phyloP scores from a whole-genome alignment of 2,113 vertebrate genomes.

The Malurus melanocephalus region DNA sequence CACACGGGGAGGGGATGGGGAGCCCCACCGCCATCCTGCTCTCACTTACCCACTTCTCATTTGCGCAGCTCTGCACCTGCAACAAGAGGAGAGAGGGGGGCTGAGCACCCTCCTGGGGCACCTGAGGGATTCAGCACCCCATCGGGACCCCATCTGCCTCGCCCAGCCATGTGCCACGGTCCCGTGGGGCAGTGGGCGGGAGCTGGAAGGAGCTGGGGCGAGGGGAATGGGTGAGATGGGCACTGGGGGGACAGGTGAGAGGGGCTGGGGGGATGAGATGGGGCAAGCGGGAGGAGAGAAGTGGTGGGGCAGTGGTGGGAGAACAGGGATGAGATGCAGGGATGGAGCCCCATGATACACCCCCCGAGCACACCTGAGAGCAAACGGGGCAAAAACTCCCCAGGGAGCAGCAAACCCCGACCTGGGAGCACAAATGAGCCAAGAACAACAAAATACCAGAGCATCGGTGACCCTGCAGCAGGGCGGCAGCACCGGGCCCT shows the following conservation, averaged over 20 bases:
- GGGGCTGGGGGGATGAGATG: not conserved
- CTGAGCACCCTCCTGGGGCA: not conserved
- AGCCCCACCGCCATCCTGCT: not conserved
- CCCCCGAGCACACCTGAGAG: not conserved
- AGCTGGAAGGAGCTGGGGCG: not conserved
- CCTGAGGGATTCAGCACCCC: not conserved
- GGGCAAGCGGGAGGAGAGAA: rapidly evolving
- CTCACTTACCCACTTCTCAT: slow-evolving; percentile 46
- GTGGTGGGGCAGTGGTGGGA: not conserved
- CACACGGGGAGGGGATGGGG: slow-evolving; percentile 10
- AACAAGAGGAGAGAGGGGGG: slow-evolving; percentile 4
- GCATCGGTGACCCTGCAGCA: rapidly evolving
- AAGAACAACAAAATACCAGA: not conserved
- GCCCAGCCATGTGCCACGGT: rapidly evolving
- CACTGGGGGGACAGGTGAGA: too few species aligned
- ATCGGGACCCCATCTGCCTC: not conserved
- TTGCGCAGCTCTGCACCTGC: slow-evolving; percentile 48
- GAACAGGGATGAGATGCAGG: rapidly evolving
- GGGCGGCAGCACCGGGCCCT: rapidly evolving
- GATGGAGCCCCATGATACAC: not conserved
- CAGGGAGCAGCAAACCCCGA: not conserved
- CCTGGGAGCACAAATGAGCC: not conserved
- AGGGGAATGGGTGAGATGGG: not conserved
- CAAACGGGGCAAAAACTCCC: not conserved
- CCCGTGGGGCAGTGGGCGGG: not conserved